Conservation (phyloP, 2,797 vertebrate genomes). For the Capromys pilorides region DNA sequence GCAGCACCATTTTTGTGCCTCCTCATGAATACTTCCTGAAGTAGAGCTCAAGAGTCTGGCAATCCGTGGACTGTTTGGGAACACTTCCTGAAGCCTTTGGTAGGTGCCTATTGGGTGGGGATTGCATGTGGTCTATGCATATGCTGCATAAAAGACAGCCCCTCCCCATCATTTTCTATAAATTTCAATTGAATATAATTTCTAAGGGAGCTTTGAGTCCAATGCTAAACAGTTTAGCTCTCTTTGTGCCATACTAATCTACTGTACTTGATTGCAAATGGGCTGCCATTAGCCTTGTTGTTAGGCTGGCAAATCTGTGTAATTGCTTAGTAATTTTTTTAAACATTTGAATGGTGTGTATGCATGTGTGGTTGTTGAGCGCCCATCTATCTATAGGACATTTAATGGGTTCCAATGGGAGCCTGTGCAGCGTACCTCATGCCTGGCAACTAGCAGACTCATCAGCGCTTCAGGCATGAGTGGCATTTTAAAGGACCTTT, state of each 20-base stretch:
- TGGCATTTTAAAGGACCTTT: slow-evolving; percentile 82
- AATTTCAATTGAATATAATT: slow-evolving; percentile 58
- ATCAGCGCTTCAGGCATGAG: slow-evolving; percentile 77
- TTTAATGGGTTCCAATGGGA: slow-evolving; percentile 86
- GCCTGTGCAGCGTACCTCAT: not conserved
- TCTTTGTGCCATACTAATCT: slow-evolving; percentile 55
- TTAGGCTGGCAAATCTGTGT: slow-evolving; percentile 47
- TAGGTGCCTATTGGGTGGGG: not conserved
- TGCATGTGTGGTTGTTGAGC: slow-evolving; percentile 52
- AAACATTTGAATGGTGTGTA: slow-evolving; percentile 65
- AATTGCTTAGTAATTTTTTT: slow-evolving; percentile 78
- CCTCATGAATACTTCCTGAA: not conserved
- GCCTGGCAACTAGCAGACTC: slow-evolving; percentile 75
- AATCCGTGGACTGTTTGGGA: not conserved
- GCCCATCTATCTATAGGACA: slow-evolving; percentile 75
- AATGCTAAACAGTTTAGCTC: slow-evolving; percentile 39
- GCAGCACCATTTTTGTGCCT: not conserved
- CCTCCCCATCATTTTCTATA: slow-evolving; percentile 42
- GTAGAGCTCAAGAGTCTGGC: too few species aligned
- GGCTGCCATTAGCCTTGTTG: slow-evolving; percentile 50
- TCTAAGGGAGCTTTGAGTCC: slow-evolving; percentile 59
- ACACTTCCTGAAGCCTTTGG: not conserved
- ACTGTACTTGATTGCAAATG: slow-evolving; percentile 58
- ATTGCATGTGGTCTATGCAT: not conserved
- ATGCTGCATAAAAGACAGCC: not conserved